These are phyloP conservation scores for Carollia perspicillata DNA, from an alignment of 2,113 vertebrate genomes.

Conservation along the genomic window DNA sequence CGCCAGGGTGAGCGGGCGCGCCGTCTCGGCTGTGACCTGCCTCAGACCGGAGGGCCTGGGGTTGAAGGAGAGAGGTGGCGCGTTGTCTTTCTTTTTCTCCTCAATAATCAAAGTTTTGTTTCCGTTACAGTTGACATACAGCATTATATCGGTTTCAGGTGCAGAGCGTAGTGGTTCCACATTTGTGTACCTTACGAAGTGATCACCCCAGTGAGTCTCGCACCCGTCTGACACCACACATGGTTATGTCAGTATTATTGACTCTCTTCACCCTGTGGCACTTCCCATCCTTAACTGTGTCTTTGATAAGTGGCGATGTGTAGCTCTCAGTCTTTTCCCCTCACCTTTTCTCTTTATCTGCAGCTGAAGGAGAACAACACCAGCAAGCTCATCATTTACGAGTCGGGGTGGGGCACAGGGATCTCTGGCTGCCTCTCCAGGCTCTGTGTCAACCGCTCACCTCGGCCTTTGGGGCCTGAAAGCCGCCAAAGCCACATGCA, in stretches of 20 bases:
- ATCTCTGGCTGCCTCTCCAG: background rate
- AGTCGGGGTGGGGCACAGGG: fast-evolving
- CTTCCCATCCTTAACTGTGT: background rate
- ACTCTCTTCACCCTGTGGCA: background rate
- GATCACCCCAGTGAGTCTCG: background rate
- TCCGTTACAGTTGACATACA: background rate
- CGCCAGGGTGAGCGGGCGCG: no score
- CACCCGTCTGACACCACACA: background rate
- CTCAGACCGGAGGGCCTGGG: background rate
- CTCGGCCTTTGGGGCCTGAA: background rate
- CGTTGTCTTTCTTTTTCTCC: background rate
- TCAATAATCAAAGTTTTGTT: background rate
- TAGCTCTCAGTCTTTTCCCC: background rate
- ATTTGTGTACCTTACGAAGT: no score
- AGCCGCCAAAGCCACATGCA: no score
- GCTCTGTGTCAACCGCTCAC: background rate
- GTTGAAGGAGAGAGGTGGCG: background rate
- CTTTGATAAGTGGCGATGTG: background rate
- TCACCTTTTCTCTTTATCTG: background rate
- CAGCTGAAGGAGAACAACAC: no score
- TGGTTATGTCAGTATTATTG: background rate
- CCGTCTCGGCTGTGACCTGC: fast-evolving
- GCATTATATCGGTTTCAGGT: background rate
- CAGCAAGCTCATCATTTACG: background rate
- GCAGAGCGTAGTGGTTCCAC: background rate